A percentile compares a stretch with the other conserved stretches of the same genome.
phyloP scores from a whole-genome alignment of 1,140 invertebrate species.

The Capitella teleta region DNA sequence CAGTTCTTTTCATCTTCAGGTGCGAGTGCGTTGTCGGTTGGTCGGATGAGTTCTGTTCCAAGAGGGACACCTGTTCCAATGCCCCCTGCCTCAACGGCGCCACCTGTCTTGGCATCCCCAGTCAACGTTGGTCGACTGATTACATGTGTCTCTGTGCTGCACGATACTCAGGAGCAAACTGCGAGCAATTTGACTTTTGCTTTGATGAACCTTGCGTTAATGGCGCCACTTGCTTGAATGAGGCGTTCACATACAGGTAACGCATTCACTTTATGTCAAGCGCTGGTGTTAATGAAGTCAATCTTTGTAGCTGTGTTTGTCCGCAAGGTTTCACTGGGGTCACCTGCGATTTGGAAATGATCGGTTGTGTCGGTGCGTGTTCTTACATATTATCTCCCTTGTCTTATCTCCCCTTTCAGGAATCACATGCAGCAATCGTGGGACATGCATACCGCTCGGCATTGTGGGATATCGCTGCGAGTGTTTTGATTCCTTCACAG shows the following conservation, averaged over 20 bases:
- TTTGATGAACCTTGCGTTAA: conserved; percentile 8
- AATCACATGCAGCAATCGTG: too few species aligned
- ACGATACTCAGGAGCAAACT: background rate
- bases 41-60: background rate
- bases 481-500: too few species aligned
- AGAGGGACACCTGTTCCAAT: background rate
- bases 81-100: background rate
- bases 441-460: too few species aligned
- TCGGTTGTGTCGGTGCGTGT: too few species aligned
- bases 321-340: too few species aligned
- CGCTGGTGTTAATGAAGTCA: too few species aligned
- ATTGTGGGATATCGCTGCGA: too few species aligned
- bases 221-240: conserved; percentile 6
- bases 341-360: too few species aligned
- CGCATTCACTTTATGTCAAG: too few species aligned
- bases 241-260: background rate
- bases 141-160: background rate
- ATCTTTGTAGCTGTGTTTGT: too few species aligned
- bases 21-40: background rate
- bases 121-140: background rate
- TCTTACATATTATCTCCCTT: too few species aligned
- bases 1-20: background rate
- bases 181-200: conserved; percentile 5
- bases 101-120: conserved; percentile 1
- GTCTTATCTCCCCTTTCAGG: too few species aligned